Evolutionary conservation across 1,140 invertebrate genomes (phyloP).

Genomic region (Cepaea nemoralis): DNA sequence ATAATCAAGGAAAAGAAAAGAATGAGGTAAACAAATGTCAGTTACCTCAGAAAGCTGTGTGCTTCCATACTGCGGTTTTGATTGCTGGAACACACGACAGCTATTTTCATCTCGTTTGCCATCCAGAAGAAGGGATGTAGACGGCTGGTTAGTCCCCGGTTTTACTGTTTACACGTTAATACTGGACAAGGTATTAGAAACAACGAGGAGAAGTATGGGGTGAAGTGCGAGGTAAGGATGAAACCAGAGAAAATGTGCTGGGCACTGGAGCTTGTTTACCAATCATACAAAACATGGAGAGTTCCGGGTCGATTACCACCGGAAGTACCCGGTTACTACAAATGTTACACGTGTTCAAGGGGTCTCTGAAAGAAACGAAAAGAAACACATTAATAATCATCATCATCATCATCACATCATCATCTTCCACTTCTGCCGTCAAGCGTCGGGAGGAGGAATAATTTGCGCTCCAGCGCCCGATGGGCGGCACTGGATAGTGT

Average conservation of each 20-base stretch:
- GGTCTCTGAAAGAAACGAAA: too few species aligned
- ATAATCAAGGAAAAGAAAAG: too few species aligned
- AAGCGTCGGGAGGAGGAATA: too few species aligned
- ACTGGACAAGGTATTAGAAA: not conserved
- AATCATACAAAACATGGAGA: not conserved
- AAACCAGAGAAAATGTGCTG: not conserved
- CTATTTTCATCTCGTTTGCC: conserved; percentile 74
- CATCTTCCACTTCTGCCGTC: too few species aligned
- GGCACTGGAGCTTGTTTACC: not conserved
- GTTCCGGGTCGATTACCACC: not conserved
- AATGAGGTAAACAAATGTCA: not conserved
- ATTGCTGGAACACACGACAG: conserved; percentile 98
- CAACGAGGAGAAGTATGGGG: not conserved
- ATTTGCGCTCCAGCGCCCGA: too few species aligned
- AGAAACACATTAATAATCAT: too few species aligned
- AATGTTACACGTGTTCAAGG: too few species aligned
- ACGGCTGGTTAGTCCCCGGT: not conserved
- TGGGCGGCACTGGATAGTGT: too few species aligned
- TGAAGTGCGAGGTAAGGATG: not conserved
- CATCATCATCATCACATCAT: too few species aligned
- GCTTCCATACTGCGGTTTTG: conserved; percentile 99
- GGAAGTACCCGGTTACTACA: not conserved
- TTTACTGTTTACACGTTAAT: not conserved
- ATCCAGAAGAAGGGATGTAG: not conserved
- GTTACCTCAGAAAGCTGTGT: conserved; percentile 89